These are phyloP conservation scores for Coendou prehensilis DNA, from an alignment of 2,797 vertebrate genomes.

Conservation along the genomic window DNA sequence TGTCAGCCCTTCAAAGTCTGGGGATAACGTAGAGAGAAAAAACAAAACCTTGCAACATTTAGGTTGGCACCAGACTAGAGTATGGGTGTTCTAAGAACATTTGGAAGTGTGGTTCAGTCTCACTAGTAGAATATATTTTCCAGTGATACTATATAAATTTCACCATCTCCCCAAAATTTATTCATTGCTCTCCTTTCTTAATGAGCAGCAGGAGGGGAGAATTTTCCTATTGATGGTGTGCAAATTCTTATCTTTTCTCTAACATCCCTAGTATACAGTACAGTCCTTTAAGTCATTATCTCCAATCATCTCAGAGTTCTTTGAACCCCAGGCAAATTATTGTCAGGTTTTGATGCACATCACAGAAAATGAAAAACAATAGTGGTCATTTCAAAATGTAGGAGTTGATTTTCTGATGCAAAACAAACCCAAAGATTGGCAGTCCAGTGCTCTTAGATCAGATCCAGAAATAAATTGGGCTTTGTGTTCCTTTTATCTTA, in stretches of 20 bases:
- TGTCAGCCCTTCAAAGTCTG: background rate
- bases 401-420: background rate
- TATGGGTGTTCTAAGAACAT: background rate
- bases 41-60: background rate
- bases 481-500: accelerated
- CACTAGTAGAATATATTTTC: background rate
- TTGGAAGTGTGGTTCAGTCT: background rate
- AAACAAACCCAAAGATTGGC: background rate
- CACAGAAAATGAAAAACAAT: background rate
- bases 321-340: background rate
- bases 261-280: background rate
- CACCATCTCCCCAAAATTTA: background rate
- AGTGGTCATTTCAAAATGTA: background rate
- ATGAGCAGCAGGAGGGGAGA: accelerated
- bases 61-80: accelerated
- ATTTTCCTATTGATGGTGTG: background rate
- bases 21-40: background rate
- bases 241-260: background rate
- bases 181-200: background rate
- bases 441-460: accelerated
- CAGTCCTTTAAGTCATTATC: background rate
- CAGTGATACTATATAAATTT: background rate
- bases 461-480: background rate
- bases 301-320: background rate
- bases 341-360: background rate